Conservation (phyloP, 2,888 invertebrate species). For the Oasisia sp. region DNA sequence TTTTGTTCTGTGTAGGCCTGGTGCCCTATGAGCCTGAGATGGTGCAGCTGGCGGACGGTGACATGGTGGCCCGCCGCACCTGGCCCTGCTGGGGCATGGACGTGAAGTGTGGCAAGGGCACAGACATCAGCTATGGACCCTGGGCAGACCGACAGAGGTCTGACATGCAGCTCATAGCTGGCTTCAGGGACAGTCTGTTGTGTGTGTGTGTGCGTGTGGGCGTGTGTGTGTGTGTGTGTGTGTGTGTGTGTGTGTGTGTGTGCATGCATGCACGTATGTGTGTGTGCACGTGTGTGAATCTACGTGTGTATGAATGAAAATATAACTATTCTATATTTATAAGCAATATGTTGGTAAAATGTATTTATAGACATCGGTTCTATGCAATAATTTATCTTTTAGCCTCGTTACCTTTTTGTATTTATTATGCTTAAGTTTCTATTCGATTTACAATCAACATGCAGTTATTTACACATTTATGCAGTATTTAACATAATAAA, state of each 20-base stretch:
- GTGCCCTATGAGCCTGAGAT: slow-evolving; percentile 92
- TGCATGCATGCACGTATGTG: not conserved
- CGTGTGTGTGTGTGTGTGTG: not conserved
- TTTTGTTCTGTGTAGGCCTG: slow-evolving; percentile 67
- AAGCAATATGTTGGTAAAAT: too few relatives aligned
- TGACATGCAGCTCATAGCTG: not conserved
- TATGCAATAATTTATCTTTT: too few relatives aligned
- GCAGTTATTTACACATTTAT: too few relatives aligned
- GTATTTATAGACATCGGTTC: too few relatives aligned
- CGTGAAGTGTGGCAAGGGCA: slow-evolving; percentile 81
- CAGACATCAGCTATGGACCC: slow-evolving; percentile 97
- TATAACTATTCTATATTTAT: not conserved
- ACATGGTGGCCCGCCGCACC: slow-evolving; percentile 77
- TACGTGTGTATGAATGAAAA: not conserved
- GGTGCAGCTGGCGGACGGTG: slow-evolving; percentile 89
- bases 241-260: not conserved
- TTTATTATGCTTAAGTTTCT: too few relatives aligned
- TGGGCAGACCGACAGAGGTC: slow-evolving; percentile 96
- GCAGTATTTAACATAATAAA: too few relatives aligned
- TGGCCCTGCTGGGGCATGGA: slow-evolving; percentile 96
- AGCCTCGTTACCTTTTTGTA: too few relatives aligned
- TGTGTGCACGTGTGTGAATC: not conserved
- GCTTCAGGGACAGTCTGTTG: not conserved
- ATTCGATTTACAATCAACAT: too few relatives aligned
- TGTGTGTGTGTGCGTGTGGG: not conserved